Conservation (phyloP, 2,113 vertebrate genomes). For the Toxotes chatareus region DNA sequence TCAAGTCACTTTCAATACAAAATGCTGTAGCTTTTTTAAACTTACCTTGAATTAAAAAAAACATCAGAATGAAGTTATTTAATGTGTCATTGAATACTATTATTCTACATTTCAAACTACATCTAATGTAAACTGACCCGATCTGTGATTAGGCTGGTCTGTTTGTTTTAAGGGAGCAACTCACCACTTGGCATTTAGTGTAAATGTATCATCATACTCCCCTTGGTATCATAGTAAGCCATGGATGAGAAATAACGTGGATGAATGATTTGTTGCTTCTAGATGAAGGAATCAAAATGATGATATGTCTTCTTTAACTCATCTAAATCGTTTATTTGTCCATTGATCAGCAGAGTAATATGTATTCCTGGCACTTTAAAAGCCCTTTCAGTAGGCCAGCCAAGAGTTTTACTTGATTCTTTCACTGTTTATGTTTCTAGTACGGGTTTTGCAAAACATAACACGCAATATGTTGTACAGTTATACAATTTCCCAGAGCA, state of each 20-base stretch:
- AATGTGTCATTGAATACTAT: not conserved
- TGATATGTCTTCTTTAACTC: not conserved
- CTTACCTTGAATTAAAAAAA: not conserved
- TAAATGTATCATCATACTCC: constrained; percentile 12
- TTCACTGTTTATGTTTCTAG: not conserved
- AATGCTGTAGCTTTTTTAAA: not conserved
- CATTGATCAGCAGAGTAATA: not conserved
- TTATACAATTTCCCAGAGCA: not conserved
- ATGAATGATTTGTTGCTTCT: constrained; percentile 10
- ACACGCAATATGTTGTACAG: not conserved
- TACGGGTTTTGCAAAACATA: not conserved
- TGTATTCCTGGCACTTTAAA: not conserved
- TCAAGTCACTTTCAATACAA: not conserved
- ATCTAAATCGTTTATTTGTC: not conserved
- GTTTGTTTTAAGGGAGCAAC: constrained; percentile 19
- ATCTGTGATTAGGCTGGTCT: constrained; percentile 5
- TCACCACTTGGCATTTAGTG: constrained; percentile 19
- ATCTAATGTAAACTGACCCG: not conserved
- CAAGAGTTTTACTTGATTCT: not conserved
- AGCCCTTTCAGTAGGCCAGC: not conserved
- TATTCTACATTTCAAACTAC: not conserved
- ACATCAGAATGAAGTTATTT: not conserved
- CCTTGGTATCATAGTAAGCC: constrained; percentile 9
- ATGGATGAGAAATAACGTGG: not conserved
- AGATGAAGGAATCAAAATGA: constrained; percentile 24